A percentile compares a stretch with the other conserved stretches of the same genome.
phyloP scores from a whole-genome alignment of 2,888 invertebrate species.

The Tholera decimalis region DNA sequence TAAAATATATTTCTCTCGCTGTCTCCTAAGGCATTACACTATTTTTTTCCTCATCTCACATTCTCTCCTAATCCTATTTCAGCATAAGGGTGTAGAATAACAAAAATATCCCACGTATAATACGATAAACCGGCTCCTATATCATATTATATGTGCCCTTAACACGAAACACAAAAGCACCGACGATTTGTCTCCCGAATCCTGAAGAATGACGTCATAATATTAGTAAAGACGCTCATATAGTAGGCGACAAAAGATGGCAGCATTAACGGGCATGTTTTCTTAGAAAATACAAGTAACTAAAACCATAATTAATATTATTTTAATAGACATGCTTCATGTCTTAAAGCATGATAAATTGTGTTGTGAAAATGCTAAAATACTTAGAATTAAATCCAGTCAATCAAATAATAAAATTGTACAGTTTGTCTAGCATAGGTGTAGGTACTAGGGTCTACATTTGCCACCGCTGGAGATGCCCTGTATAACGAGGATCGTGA shows the following conservation, averaged over 20 bases:
- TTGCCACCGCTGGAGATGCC: no score
- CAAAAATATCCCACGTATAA: slow-evolving; percentile 39
- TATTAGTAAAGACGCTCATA: slow-evolving; percentile 27
- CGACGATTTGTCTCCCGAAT: slow-evolving; percentile 56
- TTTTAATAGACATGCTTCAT: no score
- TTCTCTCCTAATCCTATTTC: slow-evolving; percentile 23
- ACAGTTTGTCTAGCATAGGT: no score
- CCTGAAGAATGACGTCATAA: slow-evolving; percentile 45
- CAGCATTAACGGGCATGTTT: neutral
- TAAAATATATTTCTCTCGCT: neutral
- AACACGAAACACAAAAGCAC: slow-evolving; percentile 34
- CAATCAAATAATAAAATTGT: no score
- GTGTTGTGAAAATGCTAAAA: no score
- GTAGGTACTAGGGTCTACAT: no score
- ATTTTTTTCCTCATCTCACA: slow-evolving; percentile 19
- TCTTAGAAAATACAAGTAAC: neutral
- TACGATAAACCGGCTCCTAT: slow-evolving; percentile 39
- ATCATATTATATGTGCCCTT: slow-evolving; percentile 38
- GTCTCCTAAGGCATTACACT: neutral
- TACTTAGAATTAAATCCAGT: no score
- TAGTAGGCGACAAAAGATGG: neutral
- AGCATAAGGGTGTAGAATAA: slow-evolving; percentile 26
- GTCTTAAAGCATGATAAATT: no score
- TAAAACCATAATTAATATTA: neutral
- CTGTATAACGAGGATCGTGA: no score